phyloP scores from a whole-genome alignment of 2,888 invertebrate genomes.

The Torymus texanus region DNA sequence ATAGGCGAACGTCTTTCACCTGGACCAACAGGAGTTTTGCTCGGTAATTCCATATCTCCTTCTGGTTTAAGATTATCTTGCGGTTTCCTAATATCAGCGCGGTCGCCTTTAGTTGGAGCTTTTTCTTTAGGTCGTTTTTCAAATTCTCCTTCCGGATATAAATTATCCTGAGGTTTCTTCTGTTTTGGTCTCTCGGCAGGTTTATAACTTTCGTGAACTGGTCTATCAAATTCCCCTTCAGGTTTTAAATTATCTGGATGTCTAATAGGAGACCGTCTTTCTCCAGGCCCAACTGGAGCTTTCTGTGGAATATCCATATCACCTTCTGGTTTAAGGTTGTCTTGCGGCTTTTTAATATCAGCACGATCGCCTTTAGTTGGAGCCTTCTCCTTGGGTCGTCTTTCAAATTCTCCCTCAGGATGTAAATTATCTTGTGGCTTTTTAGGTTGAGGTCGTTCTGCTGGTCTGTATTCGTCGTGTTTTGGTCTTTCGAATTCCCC shows the following conservation, averaged over 20 bases:
- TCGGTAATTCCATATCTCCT: constrained; percentile 52
- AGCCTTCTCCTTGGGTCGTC: constrained; percentile 59
- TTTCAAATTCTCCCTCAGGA: constrained; percentile 76
- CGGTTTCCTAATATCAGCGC: constrained; percentile 76
- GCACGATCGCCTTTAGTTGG: constrained; percentile 66
- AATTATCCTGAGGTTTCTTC: constrained; percentile 63
- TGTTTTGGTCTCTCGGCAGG: constrained; percentile 75
- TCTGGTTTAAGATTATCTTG: constrained; percentile 74
- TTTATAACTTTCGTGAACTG: constrained; percentile 66
- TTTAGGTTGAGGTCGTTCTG: constrained; percentile 73
- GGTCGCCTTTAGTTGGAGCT: constrained; percentile 70
- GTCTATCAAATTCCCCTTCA: constrained; percentile 75
- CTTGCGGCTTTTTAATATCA: constrained; percentile 73
- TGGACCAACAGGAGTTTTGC: constrained; percentile 75
- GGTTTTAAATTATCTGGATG: constrained; percentile 69
- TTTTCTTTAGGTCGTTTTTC: constrained; percentile 70
- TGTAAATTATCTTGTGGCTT: constrained; percentile 76
- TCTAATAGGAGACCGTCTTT: constrained; percentile 71
- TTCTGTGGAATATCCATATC: constrained; percentile 59
- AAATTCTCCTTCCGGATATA: constrained; percentile 30
- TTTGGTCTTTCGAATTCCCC: constrained; percentile 71
- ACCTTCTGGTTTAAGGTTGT: constrained; percentile 74
- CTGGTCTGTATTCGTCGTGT: constrained; percentile 62
- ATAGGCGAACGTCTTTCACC: constrained; percentile 77
- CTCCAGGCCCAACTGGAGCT: constrained; percentile 76